Base-by-base conservation (phyloP, 2,797 vertebrate genomes). In the Myiothlypis coronata region DNA sequence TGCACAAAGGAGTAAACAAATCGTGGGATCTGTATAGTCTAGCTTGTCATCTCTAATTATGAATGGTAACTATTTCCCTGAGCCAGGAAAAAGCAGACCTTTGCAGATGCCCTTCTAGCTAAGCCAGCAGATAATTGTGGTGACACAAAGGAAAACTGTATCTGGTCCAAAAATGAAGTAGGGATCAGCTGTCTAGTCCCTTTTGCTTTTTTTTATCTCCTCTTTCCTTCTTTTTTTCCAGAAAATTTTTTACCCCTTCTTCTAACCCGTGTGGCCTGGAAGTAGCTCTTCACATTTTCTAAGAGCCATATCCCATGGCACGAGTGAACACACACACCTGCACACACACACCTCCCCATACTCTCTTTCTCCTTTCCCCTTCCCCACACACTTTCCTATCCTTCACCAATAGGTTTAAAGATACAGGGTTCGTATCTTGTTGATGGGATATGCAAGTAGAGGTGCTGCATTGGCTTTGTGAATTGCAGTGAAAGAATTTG, bases 331-430 rank as follows among this genome's bases (percentile, higher is more conserved):
- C 12, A 39, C 9, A 9, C 12, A 52, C 12, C n/a, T 44, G 16
- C 15, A 13, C 6, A 21, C 7, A 27, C 4, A 12, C 12, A 5
- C 9, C 7, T 2, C 3, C 13, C 10, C 6, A 11, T 6, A 14
- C 1, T n/a, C 3, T 35, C 19, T 53, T 17, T 16, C 14, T 12
- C 14, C 2, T 41, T 78, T 68, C 35, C 6, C 59, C 28, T 69
- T 80, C 9, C 28, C 11, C 15, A 5, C 3, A 11, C 8, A 10
- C 15, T 78, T 89, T 32, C 26, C 17, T 22, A 14, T 32, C 19
- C 27, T 50, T 85, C 59, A 53, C 55, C 46, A 72, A 24, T 14
- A 15, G 9, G 5, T 64, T 41, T 55, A 46, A 56, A 47, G 20
- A 37, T 24, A 34, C 34, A 46, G 13, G 3, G 57, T 83, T 20